Base-by-base conservation (phyloP, 2,888 invertebrate species). In the Biston stratarius region DNA sequence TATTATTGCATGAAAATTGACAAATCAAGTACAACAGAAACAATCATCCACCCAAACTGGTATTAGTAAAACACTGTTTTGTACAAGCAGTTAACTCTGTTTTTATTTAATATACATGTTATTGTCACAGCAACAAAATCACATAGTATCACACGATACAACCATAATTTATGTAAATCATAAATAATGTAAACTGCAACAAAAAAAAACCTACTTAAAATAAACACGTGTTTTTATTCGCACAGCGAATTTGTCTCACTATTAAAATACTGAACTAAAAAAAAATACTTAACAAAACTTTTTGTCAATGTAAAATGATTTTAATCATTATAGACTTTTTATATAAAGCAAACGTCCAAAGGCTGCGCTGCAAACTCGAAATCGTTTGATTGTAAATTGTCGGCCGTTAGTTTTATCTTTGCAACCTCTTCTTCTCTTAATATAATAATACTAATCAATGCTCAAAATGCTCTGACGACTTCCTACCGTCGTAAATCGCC, bases 71-170 rank as follows among this genome's bases (percentile, higher is more conserved):
- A 62, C 58, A 68, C 68, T 48, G 15, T 52, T 66, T 45, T 64
- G 59, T 74, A 76, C 75, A 74, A 69, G 64, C 66, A 49, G 70
- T 74, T 72, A 74, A 64, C 69, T 71, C 49, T 62, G 56, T 69
- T 64, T 67, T 56, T 63, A 40, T 48, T 51, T 55, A 62, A 69
- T 64, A 83, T 78, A 86, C 71, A 49, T 49, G 15, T 49, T 59
- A 84, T 82, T 73, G 88, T 92, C 92, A 93, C 92, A 93, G 92
- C 91, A 91, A 91, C 84, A 83, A 81, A 89, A 93, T 92, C 92
- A 93, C 92, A 87, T 84, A 71, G 90, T 91, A 91, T 90, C 89
- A 80, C 80, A 73, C 76, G 84, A 90, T 88, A 91, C 87, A 59
- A 49, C 40, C 59, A 74, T 80, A 76, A 61, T 51, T 70, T 63